A percentile compares a stretch with the other conserved stretches of the same genome.
Evolutionary conservation across 1,140 invertebrate genomes (phyloP).

Genomic region (Wasmannia auropunctata): DNA sequence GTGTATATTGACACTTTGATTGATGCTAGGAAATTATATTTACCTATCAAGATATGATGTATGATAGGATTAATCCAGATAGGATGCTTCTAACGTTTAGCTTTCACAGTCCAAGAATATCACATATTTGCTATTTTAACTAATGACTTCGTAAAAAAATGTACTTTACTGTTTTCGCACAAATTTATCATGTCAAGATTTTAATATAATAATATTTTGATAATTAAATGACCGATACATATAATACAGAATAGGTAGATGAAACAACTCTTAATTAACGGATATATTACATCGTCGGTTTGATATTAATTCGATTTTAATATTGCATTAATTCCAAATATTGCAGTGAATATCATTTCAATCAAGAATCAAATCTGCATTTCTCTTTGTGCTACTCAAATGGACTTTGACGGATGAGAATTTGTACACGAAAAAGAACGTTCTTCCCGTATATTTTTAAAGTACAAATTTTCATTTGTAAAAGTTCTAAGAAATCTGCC

Average conservation of each 20-base stretch:
- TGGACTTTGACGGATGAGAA: not conserved
- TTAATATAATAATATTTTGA: not conserved
- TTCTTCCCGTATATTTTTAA: not conserved
- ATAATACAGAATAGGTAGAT: not conserved
- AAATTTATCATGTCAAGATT: not conserved
- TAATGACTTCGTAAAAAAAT: not conserved
- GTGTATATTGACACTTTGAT: conserved; percentile 4
- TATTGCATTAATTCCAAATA: not conserved
- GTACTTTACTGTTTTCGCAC: not conserved
- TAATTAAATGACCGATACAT: not conserved
- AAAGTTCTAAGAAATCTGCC: not conserved
- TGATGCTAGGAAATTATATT: conserved; percentile 1
- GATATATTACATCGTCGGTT: not conserved
- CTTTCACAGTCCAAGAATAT: not conserved
- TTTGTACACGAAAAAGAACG: too few species aligned
- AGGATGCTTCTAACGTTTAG: not conserved
- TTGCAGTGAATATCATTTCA: not conserved
- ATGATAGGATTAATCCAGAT: not conserved
- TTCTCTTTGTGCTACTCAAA: too few species aligned
- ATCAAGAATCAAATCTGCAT: not conserved
- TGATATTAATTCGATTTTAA: not conserved
- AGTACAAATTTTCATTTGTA: not conserved
- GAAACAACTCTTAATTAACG: not conserved
- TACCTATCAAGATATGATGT: not conserved
- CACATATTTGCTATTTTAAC: not conserved